Conservation (phyloP, 2,888 invertebrate genomes). For the Operophtera brumata region DNA sequence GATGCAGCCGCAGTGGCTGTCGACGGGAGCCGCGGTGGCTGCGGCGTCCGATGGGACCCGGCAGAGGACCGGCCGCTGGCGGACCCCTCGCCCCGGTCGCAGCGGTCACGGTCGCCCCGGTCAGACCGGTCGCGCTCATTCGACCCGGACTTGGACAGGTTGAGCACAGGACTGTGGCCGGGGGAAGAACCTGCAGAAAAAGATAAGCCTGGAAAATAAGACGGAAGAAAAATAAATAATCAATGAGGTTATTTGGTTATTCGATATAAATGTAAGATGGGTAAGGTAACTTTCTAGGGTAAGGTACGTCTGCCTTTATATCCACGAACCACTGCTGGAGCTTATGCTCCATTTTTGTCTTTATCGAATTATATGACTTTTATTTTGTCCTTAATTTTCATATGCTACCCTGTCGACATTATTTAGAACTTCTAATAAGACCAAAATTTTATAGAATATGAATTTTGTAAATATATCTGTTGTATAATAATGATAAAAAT, state of each 20-base stretch:
- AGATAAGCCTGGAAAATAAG: constrained; percentile 36
- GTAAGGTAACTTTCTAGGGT: too few relatives aligned
- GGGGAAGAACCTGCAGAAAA: constrained; percentile 86
- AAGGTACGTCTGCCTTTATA: too few relatives aligned
- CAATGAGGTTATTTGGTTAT: neutral
- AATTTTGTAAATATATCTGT: too few relatives aligned
- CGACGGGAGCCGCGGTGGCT: constrained; percentile 76
- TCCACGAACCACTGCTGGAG: too few relatives aligned
- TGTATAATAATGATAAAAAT: too few relatives aligned
- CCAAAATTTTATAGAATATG: too few relatives aligned
- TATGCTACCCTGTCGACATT: too few relatives aligned
- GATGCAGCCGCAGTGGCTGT: constrained; percentile 82
- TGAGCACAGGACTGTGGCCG: constrained; percentile 94
- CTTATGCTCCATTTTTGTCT: too few relatives aligned
- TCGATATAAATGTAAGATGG: neutral
- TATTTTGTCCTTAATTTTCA: too few relatives aligned
- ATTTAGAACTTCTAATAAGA: too few relatives aligned
- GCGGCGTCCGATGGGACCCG: constrained; percentile 82
- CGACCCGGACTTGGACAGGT: constrained; percentile 93
- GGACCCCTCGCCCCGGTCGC: constrained; percentile 73
- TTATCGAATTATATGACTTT: too few relatives aligned
- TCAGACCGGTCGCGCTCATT: constrained; percentile 85
- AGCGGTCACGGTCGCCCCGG: constrained; percentile 79
- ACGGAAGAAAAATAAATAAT: constrained; percentile 18
- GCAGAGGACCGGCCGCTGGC: constrained; percentile 81